Base-by-base conservation (phyloP, 2,888 invertebrate genomes). In the Aromia moschata region DNA sequence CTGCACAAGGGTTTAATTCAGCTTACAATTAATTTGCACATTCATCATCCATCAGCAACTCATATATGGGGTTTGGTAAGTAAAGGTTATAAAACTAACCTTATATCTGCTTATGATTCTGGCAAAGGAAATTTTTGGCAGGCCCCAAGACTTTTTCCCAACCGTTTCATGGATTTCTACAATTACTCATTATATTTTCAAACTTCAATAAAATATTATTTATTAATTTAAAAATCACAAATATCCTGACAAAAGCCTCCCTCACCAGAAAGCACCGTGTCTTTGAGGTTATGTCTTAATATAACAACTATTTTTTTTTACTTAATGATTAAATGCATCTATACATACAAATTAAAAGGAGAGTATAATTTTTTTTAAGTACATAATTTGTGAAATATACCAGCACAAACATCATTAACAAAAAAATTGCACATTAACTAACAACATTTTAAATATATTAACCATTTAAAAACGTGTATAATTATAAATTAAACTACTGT, bases 401-500 rank as follows among this genome's bases (percentile, higher is more conserved):
- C 53, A 56, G 52, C 53, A 56, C 43, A 40, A 51, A 41, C 33
- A 49, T 25, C 36, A 47, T 51, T 37, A 62, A 61, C 45, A 49
- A 61, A 49, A n/a, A 60, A 63, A 67, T 68, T 68, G 68, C 65
- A 68, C 65, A 60, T 60, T 58, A 25, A 25, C 7, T 56, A 68
- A 49, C 49, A 37, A 49, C 25, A 38, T 49, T 38, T 38, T 15
- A 38, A 49, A 49, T 38, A 64, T 61, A 61, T 65, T 67, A 64
- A 64, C 62, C 56, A 58, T 57, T 64, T 66, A 60, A 62, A 61
- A 64, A 53, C 58, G 59, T 58, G 53, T 58, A 64, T 64, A 64
- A 68, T 65, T 64, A 69, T 69, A 68, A 68, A 65, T 68, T 65
- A 67, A 54, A 61, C 64, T 67, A 69, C 64, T 69, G 61, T 62